Evolutionary conservation across 2,797 vertebrate species (phyloP), one percentile per base, ranked within the genome.

Genomic region (Loris lydekkerianus): DNA sequence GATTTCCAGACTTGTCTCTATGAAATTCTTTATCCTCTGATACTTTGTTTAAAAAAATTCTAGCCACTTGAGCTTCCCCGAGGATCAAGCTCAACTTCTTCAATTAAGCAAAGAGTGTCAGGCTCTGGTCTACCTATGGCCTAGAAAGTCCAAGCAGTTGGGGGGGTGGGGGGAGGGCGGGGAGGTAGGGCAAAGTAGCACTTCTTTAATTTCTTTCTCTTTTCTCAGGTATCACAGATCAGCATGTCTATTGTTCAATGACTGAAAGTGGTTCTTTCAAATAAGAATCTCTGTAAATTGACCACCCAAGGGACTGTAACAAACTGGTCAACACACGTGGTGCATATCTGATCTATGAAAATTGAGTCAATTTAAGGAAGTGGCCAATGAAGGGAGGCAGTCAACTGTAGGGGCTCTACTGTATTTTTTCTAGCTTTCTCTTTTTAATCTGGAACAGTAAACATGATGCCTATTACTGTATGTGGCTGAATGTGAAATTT

Each of bases 131-230:
- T 29, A 0, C 27, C 3, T 10, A n/a, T 43, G n/a, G 49, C 53
- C 21, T 81, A 3, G 13, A 56, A 76, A 27, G 9, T 63, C 31
- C 49, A 34, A 20, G 43, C 6, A 53, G 17, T 10, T 40, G 40
- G 40, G 49, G 14, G 3, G 14, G 49, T 3, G 3, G 4, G 49
- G 14, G 49, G 13, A 1, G 49, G 14, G 49, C 4, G 49, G 49
- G 14, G 46, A 40, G 15, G 10, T 58, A 14, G 29, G 13, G 17
- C 6, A 27, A 1, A 15, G 53, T 0, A 10, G 10, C 4, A 2
- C 4, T 89, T 21, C 8, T 21, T 46, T 76, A 20, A 20, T 7
- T 89, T 84, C 3, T 34, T 80, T n/a, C 29, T 20, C 21, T 5
- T 9, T 80, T 83, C 7, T 58, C 25, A 18, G 13, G 23, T 23